Evolutionary conservation across 2,113 vertebrate genomes (phyloP).

Genomic region (Puffinus mauretanicus): DNA sequence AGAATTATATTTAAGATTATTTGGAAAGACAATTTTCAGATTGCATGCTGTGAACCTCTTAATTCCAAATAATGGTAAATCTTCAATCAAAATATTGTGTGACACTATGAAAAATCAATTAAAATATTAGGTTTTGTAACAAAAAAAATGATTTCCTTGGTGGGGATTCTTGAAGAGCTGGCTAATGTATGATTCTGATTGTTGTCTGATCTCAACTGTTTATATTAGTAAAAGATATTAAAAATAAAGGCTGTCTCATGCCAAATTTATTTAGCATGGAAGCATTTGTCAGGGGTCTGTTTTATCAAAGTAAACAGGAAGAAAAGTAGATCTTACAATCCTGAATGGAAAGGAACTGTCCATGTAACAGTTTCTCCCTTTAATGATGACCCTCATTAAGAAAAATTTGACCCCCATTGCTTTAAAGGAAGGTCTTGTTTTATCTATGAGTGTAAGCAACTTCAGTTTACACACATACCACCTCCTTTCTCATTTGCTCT

Average conservation of each 20-base stretch:
- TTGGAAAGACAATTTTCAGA: background rate
- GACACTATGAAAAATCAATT: background rate
- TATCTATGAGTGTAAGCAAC: background rate
- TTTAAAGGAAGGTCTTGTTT: background rate
- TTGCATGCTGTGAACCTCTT: background rate
- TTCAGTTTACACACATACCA: background rate
- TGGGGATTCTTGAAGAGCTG: background rate
- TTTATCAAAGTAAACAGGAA: background rate
- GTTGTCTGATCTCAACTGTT: background rate
- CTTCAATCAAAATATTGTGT: background rate
- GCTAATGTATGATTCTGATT: background rate
- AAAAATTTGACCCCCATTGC: background rate
- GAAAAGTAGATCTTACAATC: background rate
- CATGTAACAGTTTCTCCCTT: background rate
- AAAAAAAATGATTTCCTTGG: background rate
- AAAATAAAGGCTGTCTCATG: background rate
- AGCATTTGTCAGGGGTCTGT: background rate
- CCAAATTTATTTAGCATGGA: background rate
- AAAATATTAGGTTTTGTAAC: background rate
- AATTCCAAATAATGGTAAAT: background rate
- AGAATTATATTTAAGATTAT: background rate
- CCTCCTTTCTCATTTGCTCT: background rate
- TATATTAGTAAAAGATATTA: background rate
- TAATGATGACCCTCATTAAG: background rate
- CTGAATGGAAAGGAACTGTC: background rate